Percentiles rank a stretch among this genome's conserved stretches.
phyloP scores from a whole-genome alignment of 1,140 invertebrate genomes.

The Lamellibrachia luymesi region DNA sequence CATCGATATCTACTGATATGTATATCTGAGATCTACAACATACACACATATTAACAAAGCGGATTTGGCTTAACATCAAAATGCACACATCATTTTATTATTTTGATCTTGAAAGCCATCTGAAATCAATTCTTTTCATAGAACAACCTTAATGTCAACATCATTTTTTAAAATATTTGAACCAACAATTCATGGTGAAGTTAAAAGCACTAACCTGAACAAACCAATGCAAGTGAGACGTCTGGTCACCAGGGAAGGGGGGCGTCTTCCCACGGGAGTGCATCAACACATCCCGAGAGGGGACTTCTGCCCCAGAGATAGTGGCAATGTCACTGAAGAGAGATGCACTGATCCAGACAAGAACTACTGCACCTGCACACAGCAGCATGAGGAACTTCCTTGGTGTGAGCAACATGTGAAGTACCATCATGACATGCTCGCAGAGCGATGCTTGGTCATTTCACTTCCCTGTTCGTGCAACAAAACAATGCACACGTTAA shows the following conservation, averaged over 20 bases:
- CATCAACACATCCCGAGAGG: background rate
- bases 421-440: background rate
- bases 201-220: background rate
- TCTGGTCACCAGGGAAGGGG: background rate
- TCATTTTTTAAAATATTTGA: background rate
- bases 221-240: background rate
- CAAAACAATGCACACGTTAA: background rate
- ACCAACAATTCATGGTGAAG: background rate
- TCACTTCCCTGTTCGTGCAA: background rate
- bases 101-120: background rate
- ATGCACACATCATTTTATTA: background rate
- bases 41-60: background rate
- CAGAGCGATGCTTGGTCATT: background rate
- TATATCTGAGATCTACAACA: conserved; percentile 15
- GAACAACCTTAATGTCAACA: background rate
- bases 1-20: conserved; percentile 8
- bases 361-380: background rate
- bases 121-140: background rate
- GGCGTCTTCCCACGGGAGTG: background rate
- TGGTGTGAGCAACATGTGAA: background rate
- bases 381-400: background rate
- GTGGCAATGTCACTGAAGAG: background rate
- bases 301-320: background rate
- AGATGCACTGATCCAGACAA: background rate
- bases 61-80: background rate